These are phyloP conservation scores for Otolemur crassicaudatus DNA, from an alignment of 2,797 vertebrate genomes.

Conservation along the genomic window DNA sequence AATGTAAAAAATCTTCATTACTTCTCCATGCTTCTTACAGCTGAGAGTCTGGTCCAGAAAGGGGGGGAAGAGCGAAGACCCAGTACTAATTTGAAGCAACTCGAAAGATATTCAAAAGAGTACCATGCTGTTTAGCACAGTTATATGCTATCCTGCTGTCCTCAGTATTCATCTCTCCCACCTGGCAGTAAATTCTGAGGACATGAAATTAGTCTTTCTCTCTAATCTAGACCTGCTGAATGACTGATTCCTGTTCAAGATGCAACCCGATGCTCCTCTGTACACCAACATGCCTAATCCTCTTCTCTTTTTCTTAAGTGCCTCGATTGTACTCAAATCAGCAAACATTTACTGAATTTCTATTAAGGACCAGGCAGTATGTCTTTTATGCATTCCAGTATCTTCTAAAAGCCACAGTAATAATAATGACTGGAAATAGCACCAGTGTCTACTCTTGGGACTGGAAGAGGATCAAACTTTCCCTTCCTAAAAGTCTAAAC, in stretches of 20 bases:
- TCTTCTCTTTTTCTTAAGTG: not conserved
- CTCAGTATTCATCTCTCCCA: constrained; percentile 32
- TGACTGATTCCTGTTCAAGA: not conserved
- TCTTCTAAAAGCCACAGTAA: constrained; percentile 14
- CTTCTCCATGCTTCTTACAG: constrained; percentile 69
- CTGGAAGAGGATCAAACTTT: not conserved
- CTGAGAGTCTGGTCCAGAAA: constrained; percentile 22
- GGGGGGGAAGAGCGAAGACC: not conserved
- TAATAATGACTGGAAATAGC: not conserved
- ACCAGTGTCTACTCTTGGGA: not conserved
- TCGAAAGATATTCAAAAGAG: constrained; percentile 23
- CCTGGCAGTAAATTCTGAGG: not conserved
- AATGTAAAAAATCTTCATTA: constrained; percentile 76
- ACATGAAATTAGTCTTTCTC: not conserved
- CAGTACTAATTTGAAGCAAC: constrained; percentile 21
- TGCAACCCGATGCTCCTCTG: not conserved
- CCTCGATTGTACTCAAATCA: not conserved
- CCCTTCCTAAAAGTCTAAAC: not conserved
- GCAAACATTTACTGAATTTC: not conserved
- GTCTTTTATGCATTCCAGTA: not conserved
- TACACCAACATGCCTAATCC: not conserved
- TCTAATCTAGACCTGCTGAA: not conserved
- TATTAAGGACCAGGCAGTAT: not conserved
- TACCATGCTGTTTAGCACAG: not conserved
- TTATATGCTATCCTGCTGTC: not conserved